Evolutionary conservation across 2,113 vertebrate species (phyloP), one percentile per base, ranked within the genome.

Genomic region (Delphinapterus leucas): DNA sequence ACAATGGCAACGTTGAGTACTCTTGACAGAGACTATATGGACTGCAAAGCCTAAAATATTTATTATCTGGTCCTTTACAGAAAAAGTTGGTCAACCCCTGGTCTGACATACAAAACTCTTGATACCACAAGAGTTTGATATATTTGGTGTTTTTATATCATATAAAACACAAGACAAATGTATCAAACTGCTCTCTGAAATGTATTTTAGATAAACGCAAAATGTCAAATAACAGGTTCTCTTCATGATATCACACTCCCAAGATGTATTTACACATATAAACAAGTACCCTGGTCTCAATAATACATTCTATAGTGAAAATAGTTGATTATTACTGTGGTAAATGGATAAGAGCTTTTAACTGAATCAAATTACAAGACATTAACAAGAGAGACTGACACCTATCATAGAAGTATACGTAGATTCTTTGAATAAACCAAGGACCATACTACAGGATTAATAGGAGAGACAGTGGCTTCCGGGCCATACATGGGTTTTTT

Each of bases 121-220:
- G 58, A 28, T 44, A 90, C 28, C 53, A 36, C 6, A 65, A 86
- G 18, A 61, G 63, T 63, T 55, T 89, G 61, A 89, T 41, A 73
- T 5, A 41, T 44, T 80, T 82, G 28, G 12, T 49, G 18, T 60
- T 97, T 95, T 96, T 79, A 33, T 65, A 33, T 63, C 89, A 55
- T 8, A 6, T 63, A 86, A 95, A 95, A 87, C n/a, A 73, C 3
- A 90, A 65, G 28, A 53, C 77, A 87, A 88, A 88, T 5, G 20
- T 44, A 58, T 73, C 71, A 89, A 88, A 93, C 47, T 95, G 79
- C n/a, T 61, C 14, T 93, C 77, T 73, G n/a, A 20, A 41, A 83
- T 41, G 28, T 61, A 88, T 85, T 76, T 92, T 70, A 95, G 55
- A 92, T 83, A 90, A 93, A 89, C 8, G 94, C 25, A 86, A 93